Evolutionary conservation across 2,797 vertebrate species (phyloP), one percentile per base, ranked within the genome.

Genomic region (Gymnothorax reevesii): DNA sequence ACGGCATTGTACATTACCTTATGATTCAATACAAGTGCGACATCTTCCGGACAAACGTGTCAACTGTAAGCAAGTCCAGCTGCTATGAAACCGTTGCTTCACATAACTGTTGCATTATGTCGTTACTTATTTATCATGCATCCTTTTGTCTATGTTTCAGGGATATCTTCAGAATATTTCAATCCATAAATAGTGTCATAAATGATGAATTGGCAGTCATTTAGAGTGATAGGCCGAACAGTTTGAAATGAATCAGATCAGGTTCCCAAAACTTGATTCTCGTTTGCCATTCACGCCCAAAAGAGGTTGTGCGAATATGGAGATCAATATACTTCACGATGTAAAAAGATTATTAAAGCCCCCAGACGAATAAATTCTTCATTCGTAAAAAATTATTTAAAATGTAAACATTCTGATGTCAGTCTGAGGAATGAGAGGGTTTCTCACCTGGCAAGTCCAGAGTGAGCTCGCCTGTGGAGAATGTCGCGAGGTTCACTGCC

Each of bases 21-120:
- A 69, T 66, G 17, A 64, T 84, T 54, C 62, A 79, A 87, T 87
- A 60, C 86, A 87, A 87, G 57, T 64, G 86, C 82, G 86, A 84
- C 86, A 87, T 87, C 86, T 87, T 77, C 83, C 64, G 86, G 86
- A 27, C 73, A 77, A 7, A 49, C 20, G 8, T 15, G 49, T 73
- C 49, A 71, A 83, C 57, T 60, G 80, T 82, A 75, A 22, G 64
- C 64, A 66, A 42, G 33, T 42, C 33, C 33, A 42, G 33, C 33
- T 7, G 7, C 82, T 33, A 59, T n/a, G n/a, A 60, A 83, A 8
- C 33, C 33, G 33, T 42, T 42, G 33, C 33, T 42, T 42, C 33
- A 1, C 33, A 42, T 42, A 79, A 79, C 13, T 7, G 42, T 79
- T 79, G 55, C 25, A 55, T 80, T n/a, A 49, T 80, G 54, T 3